Conservation (phyloP, 1,140 invertebrate genomes). For the Dufourea novaeangliae region DNA sequence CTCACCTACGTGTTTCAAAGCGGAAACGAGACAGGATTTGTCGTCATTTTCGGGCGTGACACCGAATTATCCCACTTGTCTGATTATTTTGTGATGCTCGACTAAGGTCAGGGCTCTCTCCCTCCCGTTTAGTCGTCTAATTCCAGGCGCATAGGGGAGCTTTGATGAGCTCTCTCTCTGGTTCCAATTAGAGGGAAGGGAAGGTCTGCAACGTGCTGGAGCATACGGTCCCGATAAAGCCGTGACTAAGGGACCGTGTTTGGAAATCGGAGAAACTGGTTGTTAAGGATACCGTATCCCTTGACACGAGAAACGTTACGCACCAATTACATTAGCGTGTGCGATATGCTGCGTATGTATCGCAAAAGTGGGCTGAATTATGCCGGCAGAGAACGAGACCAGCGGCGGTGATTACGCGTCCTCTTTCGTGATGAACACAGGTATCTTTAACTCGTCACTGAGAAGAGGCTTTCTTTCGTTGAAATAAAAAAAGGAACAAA, state of each 20-base stretch:
- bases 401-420: neutral
- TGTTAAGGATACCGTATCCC: slow-evolving; percentile 42
- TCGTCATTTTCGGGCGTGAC: neutral
- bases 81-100: neutral
- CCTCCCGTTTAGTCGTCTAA: neutral
- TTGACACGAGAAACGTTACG: slow-evolving; percentile 40
- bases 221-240: slow-evolving; percentile 7
- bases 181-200: neutral
- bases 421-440: neutral
- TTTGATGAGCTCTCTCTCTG: neutral
- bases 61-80: neutral
- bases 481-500: too few relatives aligned
- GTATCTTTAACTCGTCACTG: neutral
- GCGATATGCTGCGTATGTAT: slow-evolving; percentile 27
- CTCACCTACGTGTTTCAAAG: too few relatives aligned
- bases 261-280: slow-evolving; percentile 43
- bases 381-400: neutral
- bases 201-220: neutral
- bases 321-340: slow-evolving; percentile 40
- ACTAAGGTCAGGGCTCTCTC: neutral
- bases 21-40: too few relatives aligned
- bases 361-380: slow-evolving; percentile 28
- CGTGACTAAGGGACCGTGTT: neutral
- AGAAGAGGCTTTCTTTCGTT: neutral
- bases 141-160: neutral